phyloP scores from a whole-genome alignment of 2,888 invertebrate genomes.

The Stegophylla sp. region DNA sequence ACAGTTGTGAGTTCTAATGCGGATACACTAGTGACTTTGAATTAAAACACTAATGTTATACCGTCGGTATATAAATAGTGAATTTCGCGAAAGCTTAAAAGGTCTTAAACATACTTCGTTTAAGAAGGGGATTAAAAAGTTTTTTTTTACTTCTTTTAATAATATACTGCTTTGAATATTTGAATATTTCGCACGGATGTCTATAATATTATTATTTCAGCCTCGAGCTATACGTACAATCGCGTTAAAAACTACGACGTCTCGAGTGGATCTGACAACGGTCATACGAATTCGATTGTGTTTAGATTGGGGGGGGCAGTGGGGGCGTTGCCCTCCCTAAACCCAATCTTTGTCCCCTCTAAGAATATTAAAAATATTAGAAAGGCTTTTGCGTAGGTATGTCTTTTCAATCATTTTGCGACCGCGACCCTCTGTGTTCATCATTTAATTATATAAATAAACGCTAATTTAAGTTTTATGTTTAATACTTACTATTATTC shows the following conservation, averaged over 20 bases:
- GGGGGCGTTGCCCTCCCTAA: too few relatives aligned
- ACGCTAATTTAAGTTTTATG: too few relatives aligned
- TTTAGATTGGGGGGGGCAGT: too few relatives aligned
- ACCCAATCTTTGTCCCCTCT: too few relatives aligned
- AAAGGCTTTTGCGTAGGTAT: too few relatives aligned
- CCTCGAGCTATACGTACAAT: neutral
- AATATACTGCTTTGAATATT: conserved; percentile 3
- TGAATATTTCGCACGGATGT: neutral
- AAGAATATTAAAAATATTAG: too few relatives aligned
- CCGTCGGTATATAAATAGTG: conserved; percentile 23
- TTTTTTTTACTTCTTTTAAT: conserved; percentile 6
- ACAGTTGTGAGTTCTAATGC: conserved; percentile 51
- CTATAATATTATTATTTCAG: neutral
- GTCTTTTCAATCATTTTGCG: too few relatives aligned
- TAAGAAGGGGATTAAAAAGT: conserved; percentile 25
- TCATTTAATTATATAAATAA: too few relatives aligned
- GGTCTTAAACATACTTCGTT: conserved; percentile 9
- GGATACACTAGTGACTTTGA: conserved; percentile 38
- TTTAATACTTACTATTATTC: too few relatives aligned
- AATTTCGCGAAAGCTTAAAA: conserved; percentile 19
- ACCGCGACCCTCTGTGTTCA: too few relatives aligned
- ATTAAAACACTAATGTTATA: conserved; percentile 34
- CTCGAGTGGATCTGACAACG: too few relatives aligned
- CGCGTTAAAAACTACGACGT: neutral
- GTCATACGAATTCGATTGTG: too few relatives aligned